Evolutionary conservation across 2,113 vertebrate species (phyloP).

Genomic region (Spea multiplicata): DNA sequence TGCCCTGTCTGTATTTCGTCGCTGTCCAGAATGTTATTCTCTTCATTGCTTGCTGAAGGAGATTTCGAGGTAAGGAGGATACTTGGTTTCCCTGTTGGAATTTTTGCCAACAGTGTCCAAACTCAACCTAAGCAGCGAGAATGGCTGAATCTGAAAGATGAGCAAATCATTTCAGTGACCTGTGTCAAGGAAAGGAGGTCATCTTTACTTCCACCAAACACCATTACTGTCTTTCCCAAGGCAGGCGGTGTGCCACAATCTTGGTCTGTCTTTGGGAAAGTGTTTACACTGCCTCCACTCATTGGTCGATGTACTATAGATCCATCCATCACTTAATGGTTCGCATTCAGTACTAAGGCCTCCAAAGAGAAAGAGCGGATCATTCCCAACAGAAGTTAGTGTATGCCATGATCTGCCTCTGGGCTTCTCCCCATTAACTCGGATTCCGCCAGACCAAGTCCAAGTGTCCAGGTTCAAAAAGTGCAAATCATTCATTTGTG

Average conservation of each 20-base stretch:
- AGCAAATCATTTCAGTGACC: slow-evolving; percentile 87
- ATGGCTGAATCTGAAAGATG: slow-evolving; percentile 88
- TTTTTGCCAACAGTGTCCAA: slow-evolving; percentile 84
- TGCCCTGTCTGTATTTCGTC: slow-evolving; percentile 65
- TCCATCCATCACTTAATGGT: slow-evolving; percentile 90
- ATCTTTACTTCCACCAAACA: slow-evolving; percentile 94
- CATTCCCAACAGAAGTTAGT: slow-evolving; percentile 78
- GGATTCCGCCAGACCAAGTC: slow-evolving; percentile 87
- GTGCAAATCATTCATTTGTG: slow-evolving; percentile 85
- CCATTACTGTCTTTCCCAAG: slow-evolving; percentile 84
- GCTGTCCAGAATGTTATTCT: slow-evolving; percentile 84
- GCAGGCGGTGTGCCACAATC: no score
- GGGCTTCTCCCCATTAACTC: slow-evolving; percentile 68
- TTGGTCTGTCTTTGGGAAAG: slow-evolving; percentile 80
- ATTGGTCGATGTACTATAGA: slow-evolving; percentile 75
- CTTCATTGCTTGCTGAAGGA: slow-evolving; percentile 73
- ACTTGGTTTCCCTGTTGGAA: slow-evolving; percentile 69
- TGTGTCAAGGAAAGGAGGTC: slow-evolving; percentile 88
- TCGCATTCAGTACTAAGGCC: slow-evolving; percentile 86
- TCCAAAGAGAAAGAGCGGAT: slow-evolving; percentile 85
- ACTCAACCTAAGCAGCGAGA: slow-evolving; percentile 83
- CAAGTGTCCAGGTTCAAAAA: slow-evolving; percentile 85
- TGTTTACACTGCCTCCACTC: slow-evolving; percentile 83
- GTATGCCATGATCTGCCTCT: slow-evolving; percentile 91
- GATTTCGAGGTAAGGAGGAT: slow-evolving; percentile 74